Base-by-base conservation (phyloP, 2,113 vertebrate species). In the Raja brachyura region DNA sequence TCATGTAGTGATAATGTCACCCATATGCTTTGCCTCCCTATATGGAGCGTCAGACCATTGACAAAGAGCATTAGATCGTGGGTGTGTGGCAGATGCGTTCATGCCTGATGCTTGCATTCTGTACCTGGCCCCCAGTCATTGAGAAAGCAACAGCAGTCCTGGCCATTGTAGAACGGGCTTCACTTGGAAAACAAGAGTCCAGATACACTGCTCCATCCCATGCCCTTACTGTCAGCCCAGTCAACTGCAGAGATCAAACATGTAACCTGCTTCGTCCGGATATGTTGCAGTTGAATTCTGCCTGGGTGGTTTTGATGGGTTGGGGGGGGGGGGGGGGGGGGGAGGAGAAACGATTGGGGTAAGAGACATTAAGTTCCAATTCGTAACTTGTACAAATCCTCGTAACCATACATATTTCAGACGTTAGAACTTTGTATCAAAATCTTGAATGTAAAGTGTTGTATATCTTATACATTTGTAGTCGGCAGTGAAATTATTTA, bases 401-500 rank as follows among this genome's bases (percentile, higher is more conserved):
- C 66, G 16, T 68, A 0, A 22, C 70, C 70, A 20, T 73, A 68
- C 10, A 0, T 10, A 18, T 28, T 88, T 88, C 56, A 31, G 10
- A 63, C 25, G n/a, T 63, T n/a, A 63, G n/a, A 88, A 63, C 63
- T 86, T 4, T 61, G 5, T 88, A 18, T 63, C 59, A 88, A 88
- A 66, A 88, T 33, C 59, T 88, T 63, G 83, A 88, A 88, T 88
- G 28, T 63, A 63, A 63, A 88, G 28, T 66, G 59, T 61, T 61
- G 79, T 61, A 14, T 61, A 59, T n/a, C 54, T 85, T 81, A 8
- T 59, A 56, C 6, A 85, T 85, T 59, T 61, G 56, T 28, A 85
- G 83, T 28, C 14, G 3, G 28, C 16, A 11, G 22, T 75, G 28
- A 75, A 75, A 28, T 9, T 75, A 22, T 77, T 77, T n/a, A 75